These are phyloP conservation scores for Caenorhabditis sinica DNA, from an alignment of 2,888 invertebrate species.

Conservation along the genomic window DNA sequence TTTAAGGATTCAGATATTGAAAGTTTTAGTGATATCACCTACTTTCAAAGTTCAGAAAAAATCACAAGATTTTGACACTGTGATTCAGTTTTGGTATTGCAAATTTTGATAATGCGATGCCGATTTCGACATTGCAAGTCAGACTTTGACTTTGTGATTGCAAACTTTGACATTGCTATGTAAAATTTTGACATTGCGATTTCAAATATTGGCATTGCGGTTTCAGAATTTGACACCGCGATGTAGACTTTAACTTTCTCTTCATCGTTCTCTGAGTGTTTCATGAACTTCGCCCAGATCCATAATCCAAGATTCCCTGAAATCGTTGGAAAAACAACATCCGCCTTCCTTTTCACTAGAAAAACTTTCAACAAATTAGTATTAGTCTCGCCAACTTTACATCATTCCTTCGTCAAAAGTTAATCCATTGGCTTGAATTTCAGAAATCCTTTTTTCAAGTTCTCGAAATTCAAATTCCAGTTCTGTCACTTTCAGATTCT, in stretches of 20 bases:
- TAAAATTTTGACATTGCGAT: too few species aligned
- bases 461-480: not conserved
- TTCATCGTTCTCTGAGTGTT: not conserved
- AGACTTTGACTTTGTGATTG: too few species aligned
- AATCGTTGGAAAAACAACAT: not conserved
- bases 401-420: not conserved
- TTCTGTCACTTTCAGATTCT: slow-evolving; percentile 44
- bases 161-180: too few species aligned
- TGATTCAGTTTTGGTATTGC: too few species aligned
- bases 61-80: too few species aligned
- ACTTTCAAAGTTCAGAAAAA: too few species aligned
- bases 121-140: too few species aligned
- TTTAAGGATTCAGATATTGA: not conserved
- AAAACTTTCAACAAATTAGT: slow-evolving; percentile 21
- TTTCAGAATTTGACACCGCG: too few species aligned
- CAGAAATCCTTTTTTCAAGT: slow-evolving; percentile 7
- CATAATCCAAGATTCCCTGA: not conserved
- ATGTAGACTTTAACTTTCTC: too few species aligned
- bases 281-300: not conserved
- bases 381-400: not conserved
- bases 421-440: slow-evolving; percentile 8
- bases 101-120: too few species aligned
- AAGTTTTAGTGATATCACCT: not conserved
- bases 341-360: not conserved
- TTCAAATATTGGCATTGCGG: too few species aligned